Percentiles rank a stretch among this genome's conserved stretches.
Conservation (phyloP, 1,140 invertebrate species). For the Zaprionus capensis region DNA sequence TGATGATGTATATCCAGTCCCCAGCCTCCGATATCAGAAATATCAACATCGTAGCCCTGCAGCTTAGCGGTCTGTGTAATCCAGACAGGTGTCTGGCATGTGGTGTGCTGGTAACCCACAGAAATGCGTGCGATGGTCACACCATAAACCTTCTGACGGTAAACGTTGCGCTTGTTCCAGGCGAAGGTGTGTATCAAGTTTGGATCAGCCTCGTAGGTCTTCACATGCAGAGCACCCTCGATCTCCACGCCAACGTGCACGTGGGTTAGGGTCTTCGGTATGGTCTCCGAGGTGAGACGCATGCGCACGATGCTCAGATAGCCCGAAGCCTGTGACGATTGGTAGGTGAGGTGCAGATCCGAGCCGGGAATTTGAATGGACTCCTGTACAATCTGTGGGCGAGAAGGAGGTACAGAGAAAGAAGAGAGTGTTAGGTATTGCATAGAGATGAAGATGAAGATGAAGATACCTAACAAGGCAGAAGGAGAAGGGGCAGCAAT, state of each 20-base stretch:
- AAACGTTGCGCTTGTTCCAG: conserved; percentile 98
- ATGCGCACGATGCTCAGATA: conserved; percentile 96
- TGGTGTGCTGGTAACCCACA: conserved; percentile 97
- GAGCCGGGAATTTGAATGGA: conserved; percentile 96
- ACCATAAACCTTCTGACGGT: conserved; percentile 97
- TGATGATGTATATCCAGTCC: conserved; percentile 98
- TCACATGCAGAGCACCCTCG: conserved; percentile 95
- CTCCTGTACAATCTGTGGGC: conserved; percentile 94
- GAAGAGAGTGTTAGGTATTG: not conserved
- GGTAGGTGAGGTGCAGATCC: conserved; percentile 95
- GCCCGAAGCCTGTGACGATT: conserved; percentile 95
- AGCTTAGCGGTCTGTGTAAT: conserved; percentile 96
- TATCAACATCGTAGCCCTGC: conserved; percentile 98
- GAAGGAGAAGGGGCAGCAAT: not conserved
- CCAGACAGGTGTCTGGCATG: conserved; percentile 95
- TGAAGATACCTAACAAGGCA: not conserved
- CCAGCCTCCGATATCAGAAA: conserved; percentile 98
- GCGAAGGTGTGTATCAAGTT: conserved; percentile 97
- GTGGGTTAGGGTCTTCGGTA: conserved; percentile 92
- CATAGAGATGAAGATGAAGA: not conserved
- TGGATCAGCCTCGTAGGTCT: conserved; percentile 97
- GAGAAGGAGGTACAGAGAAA: not conserved
- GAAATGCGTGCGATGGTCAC: conserved; percentile 93
- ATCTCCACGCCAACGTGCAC: conserved; percentile 96
- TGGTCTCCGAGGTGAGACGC: conserved; percentile 92